Conservation (phyloP, 2,888 invertebrate genomes). For the Sthenelais limicola region DNA sequence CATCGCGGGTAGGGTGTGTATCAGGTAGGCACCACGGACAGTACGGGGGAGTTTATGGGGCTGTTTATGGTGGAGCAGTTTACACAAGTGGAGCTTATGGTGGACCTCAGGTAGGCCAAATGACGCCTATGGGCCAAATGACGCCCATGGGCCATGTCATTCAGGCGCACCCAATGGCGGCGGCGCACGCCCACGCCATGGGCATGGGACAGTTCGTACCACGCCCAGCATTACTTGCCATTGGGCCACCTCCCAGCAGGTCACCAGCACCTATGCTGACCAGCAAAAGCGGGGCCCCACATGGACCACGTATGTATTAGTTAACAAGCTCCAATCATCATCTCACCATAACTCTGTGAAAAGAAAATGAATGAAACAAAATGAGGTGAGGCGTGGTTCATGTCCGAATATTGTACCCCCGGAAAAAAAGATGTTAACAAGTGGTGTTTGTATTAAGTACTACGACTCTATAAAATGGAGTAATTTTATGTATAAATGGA, state of each 20-base stretch:
- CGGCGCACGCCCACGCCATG: too few relatives aligned
- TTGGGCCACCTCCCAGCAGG: conserved; percentile 23
- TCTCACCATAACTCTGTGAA: too few relatives aligned
- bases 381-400: too few relatives aligned
- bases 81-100: conserved; percentile 15
- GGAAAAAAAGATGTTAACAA: too few relatives aligned
- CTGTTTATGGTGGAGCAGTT: conserved; percentile 19
- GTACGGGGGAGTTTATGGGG: conserved; percentile 32
- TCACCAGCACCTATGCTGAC: conserved; percentile 22
- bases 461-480: too few relatives aligned
- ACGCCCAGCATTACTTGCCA: conserved; percentile 20
- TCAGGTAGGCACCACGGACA: conserved; percentile 32
- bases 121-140: not conserved
- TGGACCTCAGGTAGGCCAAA: not conserved
- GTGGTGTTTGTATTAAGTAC: too few relatives aligned
- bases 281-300: conserved; percentile 7
- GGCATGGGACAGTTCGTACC: too few relatives aligned
- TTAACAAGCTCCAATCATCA: too few relatives aligned
- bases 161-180: conserved; percentile 2
- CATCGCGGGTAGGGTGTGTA: conserved; percentile 23
- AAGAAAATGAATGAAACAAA: too few relatives aligned
- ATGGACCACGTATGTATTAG: conserved; percentile 23
- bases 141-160: not conserved
- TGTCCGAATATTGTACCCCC: too few relatives aligned
- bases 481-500: too few relatives aligned